Evolutionary conservation across 2,113 vertebrate species (phyloP).

Genomic region (Bucco capensis): DNA sequence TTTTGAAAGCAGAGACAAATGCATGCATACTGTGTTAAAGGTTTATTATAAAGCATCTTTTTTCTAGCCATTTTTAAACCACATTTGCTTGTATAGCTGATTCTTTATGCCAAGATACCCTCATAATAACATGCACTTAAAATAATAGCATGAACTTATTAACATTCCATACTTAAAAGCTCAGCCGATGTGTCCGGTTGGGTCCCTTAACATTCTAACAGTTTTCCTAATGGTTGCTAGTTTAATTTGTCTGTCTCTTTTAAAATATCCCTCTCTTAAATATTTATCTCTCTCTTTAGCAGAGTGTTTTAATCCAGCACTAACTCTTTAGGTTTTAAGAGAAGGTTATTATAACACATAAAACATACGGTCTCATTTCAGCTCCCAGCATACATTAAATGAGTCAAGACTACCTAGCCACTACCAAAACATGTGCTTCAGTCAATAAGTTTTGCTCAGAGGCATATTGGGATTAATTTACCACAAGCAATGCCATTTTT

Average conservation of each 20-base stretch:
- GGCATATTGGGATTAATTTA: constrained; percentile 49
- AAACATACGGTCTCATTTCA: constrained; percentile 29
- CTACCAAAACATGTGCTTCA: constrained; percentile 32
- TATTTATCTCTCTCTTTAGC: constrained; percentile 4
- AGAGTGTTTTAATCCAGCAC: neutral
- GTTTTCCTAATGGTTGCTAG: neutral
- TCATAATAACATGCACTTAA: neutral
- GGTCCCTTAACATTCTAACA: neutral
- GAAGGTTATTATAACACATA: constrained; percentile 33
- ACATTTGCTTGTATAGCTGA: neutral
- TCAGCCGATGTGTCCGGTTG: neutral
- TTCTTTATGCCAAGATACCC: neutral
- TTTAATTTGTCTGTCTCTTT: constrained; percentile 40
- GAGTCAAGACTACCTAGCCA: constrained; percentile 2
- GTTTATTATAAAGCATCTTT: neutral
- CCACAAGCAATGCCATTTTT: neutral
- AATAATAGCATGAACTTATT: neutral
- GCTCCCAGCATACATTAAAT: constrained; percentile 1
- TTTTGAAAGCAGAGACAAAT: neutral
- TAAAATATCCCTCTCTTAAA: constrained; percentile 24
- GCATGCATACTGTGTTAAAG: neutral
- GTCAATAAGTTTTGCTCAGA: constrained; percentile 47
- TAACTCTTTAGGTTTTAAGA: neutral
- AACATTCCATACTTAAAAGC: neutral
- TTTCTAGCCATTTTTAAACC: neutral